Evolutionary conservation across 2,797 vertebrate species (phyloP), one percentile per base, ranked within the genome.

Genomic region (Sebastes oblongus): DNA sequence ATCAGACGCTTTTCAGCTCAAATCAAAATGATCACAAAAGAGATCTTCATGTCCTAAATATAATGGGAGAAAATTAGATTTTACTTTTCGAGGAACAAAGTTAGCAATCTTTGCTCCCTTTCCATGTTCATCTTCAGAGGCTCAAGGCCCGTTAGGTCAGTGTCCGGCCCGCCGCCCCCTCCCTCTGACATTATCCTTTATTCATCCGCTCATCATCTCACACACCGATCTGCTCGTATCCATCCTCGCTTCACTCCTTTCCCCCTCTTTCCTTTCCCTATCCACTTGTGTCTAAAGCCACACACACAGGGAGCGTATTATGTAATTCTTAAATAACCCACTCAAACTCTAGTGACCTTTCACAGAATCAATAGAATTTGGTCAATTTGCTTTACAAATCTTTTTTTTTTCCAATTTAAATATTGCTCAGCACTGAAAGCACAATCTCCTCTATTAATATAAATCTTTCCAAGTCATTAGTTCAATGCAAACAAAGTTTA

Each of bases 101-200:
- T 29, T 27, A 4, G 25, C 4, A 4, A 13, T 36, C 13, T 65
- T 60, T 27, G 27, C 22, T 46, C 6, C 22, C 8, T 55, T 54
- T 58, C 52, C 60, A 13, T 18, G 25, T 68, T 54, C 81, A 69
- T 20, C 14, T 72, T 22, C 39, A 27, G 24, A 54, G 69, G 72
- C 67, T 83, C 5, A 83, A 50, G 58, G 64, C 11, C 62, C 54
- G 75, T 87, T 55, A 72, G 72, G 29, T 84, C 70, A 56, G 27
- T 74, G 66, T 78, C 60, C 55, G 25, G 29, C 11, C 34, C 6
- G 1, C 13, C 24, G 8, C 29, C 4, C 11, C 25, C 58, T 12
- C 11, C 27, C 27, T 24, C 71, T n/a, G 6, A 71, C 68, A 67
- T 69, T 42, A 80, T 80, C 86, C 54, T 65, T 20, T 18, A 34